Conservation (phyloP, 2,888 invertebrate species). For the Tetropium fuscum region DNA sequence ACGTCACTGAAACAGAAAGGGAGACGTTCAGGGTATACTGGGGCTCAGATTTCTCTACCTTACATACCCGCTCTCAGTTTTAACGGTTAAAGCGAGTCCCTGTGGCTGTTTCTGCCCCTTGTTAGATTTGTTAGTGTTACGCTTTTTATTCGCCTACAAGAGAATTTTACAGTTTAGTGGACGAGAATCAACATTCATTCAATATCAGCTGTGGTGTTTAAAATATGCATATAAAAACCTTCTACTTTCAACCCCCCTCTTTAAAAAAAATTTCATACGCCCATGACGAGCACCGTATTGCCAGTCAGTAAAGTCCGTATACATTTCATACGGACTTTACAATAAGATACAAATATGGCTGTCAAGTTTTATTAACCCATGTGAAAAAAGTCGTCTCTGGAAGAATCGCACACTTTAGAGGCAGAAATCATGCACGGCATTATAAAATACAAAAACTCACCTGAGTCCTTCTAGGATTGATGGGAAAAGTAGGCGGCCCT, state of each 20-base stretch:
- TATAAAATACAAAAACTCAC: conserved; percentile 49
- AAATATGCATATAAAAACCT: not conserved
- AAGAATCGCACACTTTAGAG: conserved; percentile 3
- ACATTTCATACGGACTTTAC: no score
- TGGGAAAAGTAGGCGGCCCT: conserved; percentile 58
- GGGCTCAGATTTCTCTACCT: not conserved
- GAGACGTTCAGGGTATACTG: not conserved
- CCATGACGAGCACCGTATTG: no score
- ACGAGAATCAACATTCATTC: not conserved
- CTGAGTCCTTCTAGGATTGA: conserved; percentile 57
- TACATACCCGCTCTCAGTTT: conserved; percentile 62
- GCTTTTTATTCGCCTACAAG: conserved; percentile 60
- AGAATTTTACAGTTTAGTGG: conserved; percentile 27
- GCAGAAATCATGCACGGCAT: not conserved
- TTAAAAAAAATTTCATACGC: no score
- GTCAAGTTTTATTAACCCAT: no score
- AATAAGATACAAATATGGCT: no score
- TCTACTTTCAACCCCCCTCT: no score
- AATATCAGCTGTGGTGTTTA: not conserved
- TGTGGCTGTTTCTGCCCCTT: conserved; percentile 54
- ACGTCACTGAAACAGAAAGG: conserved; percentile 57
- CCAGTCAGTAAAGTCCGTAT: no score
- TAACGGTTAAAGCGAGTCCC: conserved; percentile 59
- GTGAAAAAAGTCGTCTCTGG: not conserved
- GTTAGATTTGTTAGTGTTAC: conserved; percentile 59